Conservation (phyloP, 2,888 invertebrate species). For the Hydropsyche betteni region DNA sequence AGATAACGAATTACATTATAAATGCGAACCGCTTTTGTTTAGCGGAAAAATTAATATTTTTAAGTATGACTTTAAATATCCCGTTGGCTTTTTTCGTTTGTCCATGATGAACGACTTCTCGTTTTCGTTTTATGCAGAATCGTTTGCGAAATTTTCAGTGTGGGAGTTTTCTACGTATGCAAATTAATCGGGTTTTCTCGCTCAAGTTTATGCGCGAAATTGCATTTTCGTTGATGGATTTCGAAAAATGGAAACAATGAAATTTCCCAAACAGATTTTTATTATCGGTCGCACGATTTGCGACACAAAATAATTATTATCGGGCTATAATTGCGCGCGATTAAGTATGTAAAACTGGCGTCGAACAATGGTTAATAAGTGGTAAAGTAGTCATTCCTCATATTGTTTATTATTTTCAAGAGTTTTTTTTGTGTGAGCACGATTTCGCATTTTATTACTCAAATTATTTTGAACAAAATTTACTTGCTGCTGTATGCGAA, state of each 20-base stretch:
- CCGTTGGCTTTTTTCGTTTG: not conserved
- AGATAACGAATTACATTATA: constrained; percentile 25
- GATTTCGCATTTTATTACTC: too few relatives aligned
- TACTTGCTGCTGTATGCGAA: not conserved
- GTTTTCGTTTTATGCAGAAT: not conserved
- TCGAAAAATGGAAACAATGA: not conserved
- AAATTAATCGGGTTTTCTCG: constrained; percentile 1
- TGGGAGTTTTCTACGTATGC: constrained; percentile 6
- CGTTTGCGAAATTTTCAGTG: constrained; percentile 12
- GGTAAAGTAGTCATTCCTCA: too few relatives aligned
- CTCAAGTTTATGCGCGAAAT: too few relatives aligned
- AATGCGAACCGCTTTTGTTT: constrained; percentile 20
- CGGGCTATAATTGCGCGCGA: too few relatives aligned
- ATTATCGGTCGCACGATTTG: not conserved
- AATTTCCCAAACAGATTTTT: not conserved
- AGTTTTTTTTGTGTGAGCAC: too few relatives aligned
- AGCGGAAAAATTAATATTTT: constrained; percentile 31
- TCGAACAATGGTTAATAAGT: too few relatives aligned
- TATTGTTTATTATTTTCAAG: too few relatives aligned
- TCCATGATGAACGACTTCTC: constrained; percentile 17
- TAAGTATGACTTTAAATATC: constrained; percentile 23
- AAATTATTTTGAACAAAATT: not conserved
- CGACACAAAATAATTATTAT: constrained; percentile 3
- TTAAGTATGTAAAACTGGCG: too few relatives aligned
- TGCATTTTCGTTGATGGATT: too few relatives aligned